Conservation (phyloP, 2,888 invertebrate genomes). For the Hermaeophaga mercurialis region DNA sequence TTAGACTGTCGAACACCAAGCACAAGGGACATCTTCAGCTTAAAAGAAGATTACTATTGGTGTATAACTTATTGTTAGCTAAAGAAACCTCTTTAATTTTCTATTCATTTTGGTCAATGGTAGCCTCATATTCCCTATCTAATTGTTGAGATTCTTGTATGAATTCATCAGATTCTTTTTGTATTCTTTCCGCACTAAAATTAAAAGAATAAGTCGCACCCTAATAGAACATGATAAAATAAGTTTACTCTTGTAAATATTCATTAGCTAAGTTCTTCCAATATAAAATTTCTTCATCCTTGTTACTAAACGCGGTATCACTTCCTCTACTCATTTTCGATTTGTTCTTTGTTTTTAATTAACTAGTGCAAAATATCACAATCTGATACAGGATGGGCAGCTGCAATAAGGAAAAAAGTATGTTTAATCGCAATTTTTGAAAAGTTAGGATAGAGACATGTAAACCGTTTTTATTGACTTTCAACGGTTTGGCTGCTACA, state of each 20-base stretch:
- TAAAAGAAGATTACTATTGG: too few species aligned
- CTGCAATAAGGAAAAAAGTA: slow-evolving; percentile 2
- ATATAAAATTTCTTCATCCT: slow-evolving; percentile 59
- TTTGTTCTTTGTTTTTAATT: slow-evolving; percentile 8
- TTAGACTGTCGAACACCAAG: too few species aligned
- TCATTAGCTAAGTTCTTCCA: slow-evolving; percentile 74
- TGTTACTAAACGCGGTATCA: slow-evolving; percentile 47
- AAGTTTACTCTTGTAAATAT: slow-evolving; percentile 75
- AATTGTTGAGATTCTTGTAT: slow-evolving; percentile 89
- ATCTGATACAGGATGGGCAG: slow-evolving; percentile 4
- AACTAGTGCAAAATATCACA: slow-evolving; percentile 25
- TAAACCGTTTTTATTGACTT: too few species aligned
- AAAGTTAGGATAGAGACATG: too few species aligned
- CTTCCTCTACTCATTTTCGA: slow-evolving; percentile 38
- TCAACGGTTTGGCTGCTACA: too few species aligned
- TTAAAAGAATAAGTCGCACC: slow-evolving; percentile 20
- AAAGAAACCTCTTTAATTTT: slow-evolving; percentile 83
- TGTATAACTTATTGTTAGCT: slow-evolving; percentile 75
- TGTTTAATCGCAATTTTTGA: slow-evolving; percentile 19
- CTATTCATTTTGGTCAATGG: slow-evolving; percentile 87
- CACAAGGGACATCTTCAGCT: too few species aligned
- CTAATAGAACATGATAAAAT: too few species aligned
- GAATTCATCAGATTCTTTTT: slow-evolving; percentile 92
- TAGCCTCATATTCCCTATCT: slow-evolving; percentile 93
- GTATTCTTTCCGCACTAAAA: slow-evolving; percentile 66